Conservation (phyloP, 92 coral and sea anemone species). For the Epizoanthus scotinus region DNA sequence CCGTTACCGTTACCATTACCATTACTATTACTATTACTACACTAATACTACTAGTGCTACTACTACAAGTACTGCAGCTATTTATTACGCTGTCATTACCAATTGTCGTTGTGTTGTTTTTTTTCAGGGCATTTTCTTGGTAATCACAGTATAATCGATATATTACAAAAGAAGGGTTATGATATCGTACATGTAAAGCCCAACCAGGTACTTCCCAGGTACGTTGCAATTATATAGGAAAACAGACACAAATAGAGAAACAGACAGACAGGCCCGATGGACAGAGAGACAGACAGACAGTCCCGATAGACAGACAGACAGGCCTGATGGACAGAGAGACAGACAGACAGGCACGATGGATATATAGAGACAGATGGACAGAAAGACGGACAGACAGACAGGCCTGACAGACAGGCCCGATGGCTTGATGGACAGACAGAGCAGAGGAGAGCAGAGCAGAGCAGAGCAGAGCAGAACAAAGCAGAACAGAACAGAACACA, state of each 20-base stretch:
- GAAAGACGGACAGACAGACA: background rate
- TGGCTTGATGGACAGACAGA: background rate
- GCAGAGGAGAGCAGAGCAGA: background rate
- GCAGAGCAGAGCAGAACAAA: too few species aligned
- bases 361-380: background rate
- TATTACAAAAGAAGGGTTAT: slow-evolving; percentile 78
- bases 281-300: background rate
- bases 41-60: too few species aligned
- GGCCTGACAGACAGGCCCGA: too few species aligned
- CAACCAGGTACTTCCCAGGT: slow-evolving; percentile 72
- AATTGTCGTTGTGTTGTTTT: background rate
- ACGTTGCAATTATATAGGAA: background rate
- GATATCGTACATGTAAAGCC: slow-evolving; percentile 73
- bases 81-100: background rate
- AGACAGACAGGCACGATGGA: background rate
- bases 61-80: too few species aligned
- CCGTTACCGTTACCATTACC: too few species aligned
- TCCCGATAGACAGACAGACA: background rate
- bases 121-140: slow-evolving; percentile 93
- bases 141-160: slow-evolving; percentile 91
- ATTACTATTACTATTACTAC: too few species aligned
- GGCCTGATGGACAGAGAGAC: background rate
- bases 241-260: background rate
- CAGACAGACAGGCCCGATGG: background rate
- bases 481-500: too few species aligned